Conservation (phyloP, 2,888 invertebrate species). For the Bombylius discolor region DNA sequence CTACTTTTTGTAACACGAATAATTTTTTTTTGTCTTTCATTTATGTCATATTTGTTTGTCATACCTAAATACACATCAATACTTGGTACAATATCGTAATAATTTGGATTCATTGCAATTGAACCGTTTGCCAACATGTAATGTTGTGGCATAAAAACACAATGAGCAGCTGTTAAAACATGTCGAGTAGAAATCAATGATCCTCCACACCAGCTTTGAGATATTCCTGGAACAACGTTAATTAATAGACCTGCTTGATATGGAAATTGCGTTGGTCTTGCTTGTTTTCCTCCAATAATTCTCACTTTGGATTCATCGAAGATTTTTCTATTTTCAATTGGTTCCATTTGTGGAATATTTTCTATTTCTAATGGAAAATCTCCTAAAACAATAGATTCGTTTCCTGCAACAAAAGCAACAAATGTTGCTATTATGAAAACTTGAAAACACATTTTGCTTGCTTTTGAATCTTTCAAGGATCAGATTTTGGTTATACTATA, state of each 20-base stretch:
- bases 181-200: neutral
- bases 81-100: neutral
- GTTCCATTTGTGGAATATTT: too few relatives aligned
- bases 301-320: neutral
- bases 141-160: neutral
- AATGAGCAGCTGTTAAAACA: neutral
- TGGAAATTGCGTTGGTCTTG: neutral
- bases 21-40: neutral
- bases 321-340: too few relatives aligned
- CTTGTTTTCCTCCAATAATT: neutral
- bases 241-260: neutral
- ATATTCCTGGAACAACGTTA: neutral
- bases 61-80: neutral
- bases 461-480: too few relatives aligned
- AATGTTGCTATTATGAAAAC: too few relatives aligned
- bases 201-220: neutral
- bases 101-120: neutral
- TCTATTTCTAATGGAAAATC: too few relatives aligned
- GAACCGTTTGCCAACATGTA: neutral
- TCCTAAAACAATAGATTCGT: too few relatives aligned
- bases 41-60: neutral
- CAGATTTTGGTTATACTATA: too few relatives aligned
- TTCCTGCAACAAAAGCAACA: too few relatives aligned
- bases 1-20: neutral
- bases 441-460: too few relatives aligned